Evolutionary conservation across 2,113 vertebrate genomes (phyloP), one percentile per base, ranked within the genome.

Genomic region (Numida meleagris): DNA sequence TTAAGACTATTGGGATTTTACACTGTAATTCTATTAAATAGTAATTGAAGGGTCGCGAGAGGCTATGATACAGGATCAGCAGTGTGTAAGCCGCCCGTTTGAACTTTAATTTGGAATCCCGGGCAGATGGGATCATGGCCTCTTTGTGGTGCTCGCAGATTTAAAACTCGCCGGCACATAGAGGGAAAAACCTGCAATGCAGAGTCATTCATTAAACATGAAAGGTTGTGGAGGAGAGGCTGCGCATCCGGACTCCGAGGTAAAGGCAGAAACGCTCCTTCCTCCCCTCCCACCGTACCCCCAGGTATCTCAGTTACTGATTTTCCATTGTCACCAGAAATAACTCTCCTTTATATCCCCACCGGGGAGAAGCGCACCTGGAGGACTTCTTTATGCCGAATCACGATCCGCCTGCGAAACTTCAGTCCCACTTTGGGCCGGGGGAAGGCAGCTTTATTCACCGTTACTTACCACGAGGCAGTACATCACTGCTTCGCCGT

Each of bases 21-120:
- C 98, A 97, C 97, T 97, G 96, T 97, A 98, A 97, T 98, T 98
- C 97, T 98, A 98, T 98, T 98, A 98, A 98, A 98, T 97, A 96
- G 97, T 97, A 97, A 98, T 98, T 98, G 97, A 97, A 97, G 97
- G 98, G 98, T 98, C 97, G 97, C 85, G 85, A 96, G 96, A 97
- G 97, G 96, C 97, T 97, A 98, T 98, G 98, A 98, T 98, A 98
- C 97, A 96, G 97, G 98, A 98, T 98, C 97, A 98, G 97, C 90
- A 94, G 96, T 86, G 92, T 96, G 95, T 97, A 97, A 98, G 96
- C 96, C 95, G 96, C 85, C 95, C 97, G 96, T 98, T 97, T 98
- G 97, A 98, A 98, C 97, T 97, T 98, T 97, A 96, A 97, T 98
- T 98, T 97, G 96, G 97, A 98, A 95, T 96, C 97, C 95, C 89